Evolutionary conservation across 2,888 invertebrate species (phyloP).

Genomic region (Amiota mariae): DNA sequence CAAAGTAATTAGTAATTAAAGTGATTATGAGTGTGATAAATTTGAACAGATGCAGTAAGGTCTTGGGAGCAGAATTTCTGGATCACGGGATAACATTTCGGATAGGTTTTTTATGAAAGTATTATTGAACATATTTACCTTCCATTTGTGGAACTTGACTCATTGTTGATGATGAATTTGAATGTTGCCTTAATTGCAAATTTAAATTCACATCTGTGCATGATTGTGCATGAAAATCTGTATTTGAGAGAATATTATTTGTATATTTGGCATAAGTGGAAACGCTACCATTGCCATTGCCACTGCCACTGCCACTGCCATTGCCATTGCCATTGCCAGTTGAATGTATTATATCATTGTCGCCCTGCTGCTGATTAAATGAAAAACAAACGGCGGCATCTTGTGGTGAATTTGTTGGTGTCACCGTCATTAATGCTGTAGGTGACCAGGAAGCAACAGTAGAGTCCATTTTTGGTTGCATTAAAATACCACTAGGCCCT

Average conservation of each 20-base stretch:
- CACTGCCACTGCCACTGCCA: conserved; percentile 42
- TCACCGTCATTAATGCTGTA: conserved; percentile 42
- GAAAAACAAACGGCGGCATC: conserved; percentile 45
- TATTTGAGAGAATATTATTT: conserved; percentile 51
- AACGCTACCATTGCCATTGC: conserved; percentile 38
- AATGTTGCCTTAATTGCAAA: conserved; percentile 62
- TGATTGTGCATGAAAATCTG: conserved; percentile 59
- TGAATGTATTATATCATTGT: conserved; percentile 11
- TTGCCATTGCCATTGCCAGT: conserved; percentile 22
- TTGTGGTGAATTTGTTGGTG: conserved; percentile 65
- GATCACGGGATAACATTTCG: too few species aligned
- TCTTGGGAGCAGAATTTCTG: not conserved
- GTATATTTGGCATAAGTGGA: conserved; percentile 60
- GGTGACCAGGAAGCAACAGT: not conserved
- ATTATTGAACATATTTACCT: conserved; percentile 57
- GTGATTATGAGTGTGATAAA: not conserved
- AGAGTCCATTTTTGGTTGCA: not conserved
- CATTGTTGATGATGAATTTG: conserved; percentile 41
- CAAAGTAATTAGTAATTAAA: not conserved
- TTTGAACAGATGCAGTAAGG: not conserved
- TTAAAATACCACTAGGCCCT: not conserved
- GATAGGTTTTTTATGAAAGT: too few species aligned
- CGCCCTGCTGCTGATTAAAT: conserved; percentile 44
- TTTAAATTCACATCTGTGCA: conserved; percentile 66
- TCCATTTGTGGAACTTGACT: conserved; percentile 52